Evolutionary conservation across 64 coral and sea anemone species (phyloP).

Genomic region (Astreopora myriophthalma): DNA sequence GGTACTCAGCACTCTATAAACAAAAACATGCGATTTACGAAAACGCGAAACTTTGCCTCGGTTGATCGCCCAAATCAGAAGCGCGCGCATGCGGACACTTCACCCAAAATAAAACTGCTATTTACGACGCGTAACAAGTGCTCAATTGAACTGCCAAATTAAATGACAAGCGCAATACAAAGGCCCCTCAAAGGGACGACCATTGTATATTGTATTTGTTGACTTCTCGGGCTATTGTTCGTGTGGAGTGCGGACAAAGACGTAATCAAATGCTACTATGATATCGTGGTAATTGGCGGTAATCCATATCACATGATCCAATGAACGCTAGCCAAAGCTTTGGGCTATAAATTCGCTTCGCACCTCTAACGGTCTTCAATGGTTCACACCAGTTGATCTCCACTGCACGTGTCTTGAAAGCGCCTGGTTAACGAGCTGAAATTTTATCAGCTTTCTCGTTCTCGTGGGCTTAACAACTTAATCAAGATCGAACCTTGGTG

Average conservation of each 20-base stretch:
- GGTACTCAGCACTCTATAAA: neutral
- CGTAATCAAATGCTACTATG: slow-evolving; percentile 42
- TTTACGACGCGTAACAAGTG: slow-evolving; percentile 29
- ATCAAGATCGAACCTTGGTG: neutral
- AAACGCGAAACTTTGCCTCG: neutral
- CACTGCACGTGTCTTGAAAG: neutral
- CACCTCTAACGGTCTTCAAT: slow-evolving; percentile 47
- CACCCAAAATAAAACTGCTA: slow-evolving; percentile 35
- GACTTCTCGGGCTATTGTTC: slow-evolving; percentile 45
- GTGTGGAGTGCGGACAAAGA: slow-evolving; percentile 27
- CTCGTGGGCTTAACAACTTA: neutral
- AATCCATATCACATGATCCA: slow-evolving; percentile 46
- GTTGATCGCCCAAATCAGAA: neutral
- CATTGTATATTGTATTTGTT: slow-evolving; percentile 55
- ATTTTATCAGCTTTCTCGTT: neutral
- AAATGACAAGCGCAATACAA: slow-evolving; percentile 49
- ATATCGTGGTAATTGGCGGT: slow-evolving; percentile 47
- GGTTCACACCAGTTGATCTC: neutral
- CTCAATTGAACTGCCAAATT: slow-evolving; percentile 55
- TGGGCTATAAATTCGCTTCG: slow-evolving; percentile 34
- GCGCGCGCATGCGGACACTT: neutral
- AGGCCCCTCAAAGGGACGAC: neutral
- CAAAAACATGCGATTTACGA: neutral
- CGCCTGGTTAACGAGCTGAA: neutral
- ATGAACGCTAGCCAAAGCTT: slow-evolving; percentile 25